These are phyloP conservation scores for Carterocephalus palaemon DNA, from an alignment of 2,888 invertebrate species.

Conservation along the genomic window DNA sequence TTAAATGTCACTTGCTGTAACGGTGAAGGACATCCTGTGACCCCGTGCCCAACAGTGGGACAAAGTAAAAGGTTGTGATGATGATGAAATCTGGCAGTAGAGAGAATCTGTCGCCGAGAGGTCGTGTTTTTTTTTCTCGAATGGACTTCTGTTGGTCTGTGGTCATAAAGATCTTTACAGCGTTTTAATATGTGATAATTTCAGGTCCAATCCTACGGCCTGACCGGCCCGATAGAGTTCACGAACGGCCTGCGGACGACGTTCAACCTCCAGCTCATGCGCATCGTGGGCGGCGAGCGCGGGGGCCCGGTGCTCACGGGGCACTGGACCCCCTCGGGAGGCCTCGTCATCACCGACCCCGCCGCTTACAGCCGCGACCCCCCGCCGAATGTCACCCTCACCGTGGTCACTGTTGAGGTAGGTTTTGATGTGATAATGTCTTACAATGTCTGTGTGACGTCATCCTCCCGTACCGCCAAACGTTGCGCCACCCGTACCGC, in stretches of 20 bases:
- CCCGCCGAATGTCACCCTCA: slow-evolving; percentile 90
- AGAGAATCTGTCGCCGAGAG: not conserved
- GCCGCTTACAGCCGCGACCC: slow-evolving; percentile 91
- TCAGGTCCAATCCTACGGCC: slow-evolving; percentile 89
- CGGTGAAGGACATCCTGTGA: too few relatives aligned
- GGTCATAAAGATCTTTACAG: not conserved
- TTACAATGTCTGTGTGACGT: too few relatives aligned
- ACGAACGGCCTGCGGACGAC: slow-evolving; percentile 89
- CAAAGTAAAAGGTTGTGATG: too few relatives aligned
- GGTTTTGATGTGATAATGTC: slow-evolving; percentile 21
- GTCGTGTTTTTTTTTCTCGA: slow-evolving; percentile 27
- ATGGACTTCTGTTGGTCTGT: not conserved
- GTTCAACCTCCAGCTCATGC: slow-evolving; percentile 91
- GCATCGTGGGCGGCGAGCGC: slow-evolving; percentile 85
- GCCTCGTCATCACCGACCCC: slow-evolving; percentile 90
- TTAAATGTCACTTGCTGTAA: too few relatives aligned
- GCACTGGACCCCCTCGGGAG: slow-evolving; percentile 86
- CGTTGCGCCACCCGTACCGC: too few relatives aligned
- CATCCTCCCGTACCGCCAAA: too few relatives aligned
- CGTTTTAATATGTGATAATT: not conserved
- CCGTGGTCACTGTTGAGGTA: slow-evolving; percentile 95
- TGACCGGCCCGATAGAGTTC: slow-evolving; percentile 93
- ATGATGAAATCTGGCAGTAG: too few relatives aligned
- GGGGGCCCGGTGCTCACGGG: slow-evolving; percentile 86
- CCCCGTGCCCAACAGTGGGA: too few relatives aligned